These are phyloP conservation scores for Amazona vittata DNA, from an alignment of 2,113 vertebrate species.

Conservation along the genomic window DNA sequence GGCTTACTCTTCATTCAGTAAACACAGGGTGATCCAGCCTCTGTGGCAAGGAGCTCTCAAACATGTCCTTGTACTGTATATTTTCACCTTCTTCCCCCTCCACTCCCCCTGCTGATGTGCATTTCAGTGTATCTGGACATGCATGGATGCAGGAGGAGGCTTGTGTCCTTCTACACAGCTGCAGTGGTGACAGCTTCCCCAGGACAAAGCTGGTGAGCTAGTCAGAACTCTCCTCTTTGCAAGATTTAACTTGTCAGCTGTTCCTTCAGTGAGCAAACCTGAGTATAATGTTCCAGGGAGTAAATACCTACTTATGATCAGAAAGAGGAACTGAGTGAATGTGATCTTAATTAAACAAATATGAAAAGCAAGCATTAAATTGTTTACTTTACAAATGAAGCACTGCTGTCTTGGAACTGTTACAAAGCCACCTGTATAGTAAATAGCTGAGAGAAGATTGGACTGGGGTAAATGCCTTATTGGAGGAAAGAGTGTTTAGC, in stretches of 20 bases:
- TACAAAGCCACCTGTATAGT: not conserved
- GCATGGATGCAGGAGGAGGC: not conserved
- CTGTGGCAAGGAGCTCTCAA: not conserved
- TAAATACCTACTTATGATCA: not conserved
- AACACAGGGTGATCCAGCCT: not conserved
- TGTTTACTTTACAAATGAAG: not conserved
- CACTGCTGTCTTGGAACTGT: not conserved
- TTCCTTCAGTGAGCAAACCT: not conserved
- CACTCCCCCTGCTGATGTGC: not conserved
- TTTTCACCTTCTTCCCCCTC: not conserved
- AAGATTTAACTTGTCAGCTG: not conserved
- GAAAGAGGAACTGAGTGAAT: constrained; percentile 12
- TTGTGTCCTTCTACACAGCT: not conserved
- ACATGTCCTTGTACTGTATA: not conserved
- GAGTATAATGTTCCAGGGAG: not conserved
- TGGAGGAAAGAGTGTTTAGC: not conserved
- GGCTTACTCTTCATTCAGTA: not conserved
- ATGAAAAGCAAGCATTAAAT: not conserved
- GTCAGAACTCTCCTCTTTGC: not conserved
- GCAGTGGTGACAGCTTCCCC: not conserved
- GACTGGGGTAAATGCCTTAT: not conserved
- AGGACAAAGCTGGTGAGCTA: not conserved
- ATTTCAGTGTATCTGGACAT: not conserved
- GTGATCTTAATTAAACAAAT: not conserved
- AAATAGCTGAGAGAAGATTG: not conserved